A percentile compares a stretch with the other conserved stretches of the same genome.
Conservation (phyloP, 2,888 invertebrate species). For the Mactromeris polynyma region DNA sequence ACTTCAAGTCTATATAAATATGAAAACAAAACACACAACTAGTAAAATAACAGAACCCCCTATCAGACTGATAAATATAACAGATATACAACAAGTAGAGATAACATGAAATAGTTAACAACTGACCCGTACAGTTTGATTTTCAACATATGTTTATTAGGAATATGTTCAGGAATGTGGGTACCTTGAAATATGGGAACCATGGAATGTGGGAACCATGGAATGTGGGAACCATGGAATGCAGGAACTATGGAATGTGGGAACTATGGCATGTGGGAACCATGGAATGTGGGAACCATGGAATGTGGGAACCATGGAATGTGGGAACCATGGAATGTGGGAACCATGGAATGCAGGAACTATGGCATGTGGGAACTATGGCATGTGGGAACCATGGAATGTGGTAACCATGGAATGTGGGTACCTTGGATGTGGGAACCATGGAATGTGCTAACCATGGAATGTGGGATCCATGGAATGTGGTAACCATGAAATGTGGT, state of each 20-base stretch:
- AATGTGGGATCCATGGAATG: no score
- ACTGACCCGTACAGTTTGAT: slow-evolving; percentile 13
- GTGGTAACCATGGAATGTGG: no score
- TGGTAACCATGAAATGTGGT: no score
- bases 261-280: neutral
- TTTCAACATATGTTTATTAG: slow-evolving; percentile 4
- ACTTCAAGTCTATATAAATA: neutral
- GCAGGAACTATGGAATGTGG: no score
- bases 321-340: neutral
- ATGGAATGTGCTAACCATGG: no score
- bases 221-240: neutral
- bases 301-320: neutral
- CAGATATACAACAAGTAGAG: neutral
- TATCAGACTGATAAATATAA: neutral
- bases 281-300: neutral
- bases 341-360: no score
- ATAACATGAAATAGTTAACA: slow-evolving; percentile 10
- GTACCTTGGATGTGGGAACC: no score
- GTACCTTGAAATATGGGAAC: neutral
- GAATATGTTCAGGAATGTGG: neutral
- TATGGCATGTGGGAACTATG: neutral
- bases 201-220: neutral
- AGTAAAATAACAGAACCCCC: neutral
- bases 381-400: neutral
- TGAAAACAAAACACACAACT: neutral